These are phyloP conservation scores for Eolophus roseicapilla DNA, from an alignment of 2,113 vertebrate species.

Conservation along the genomic window DNA sequence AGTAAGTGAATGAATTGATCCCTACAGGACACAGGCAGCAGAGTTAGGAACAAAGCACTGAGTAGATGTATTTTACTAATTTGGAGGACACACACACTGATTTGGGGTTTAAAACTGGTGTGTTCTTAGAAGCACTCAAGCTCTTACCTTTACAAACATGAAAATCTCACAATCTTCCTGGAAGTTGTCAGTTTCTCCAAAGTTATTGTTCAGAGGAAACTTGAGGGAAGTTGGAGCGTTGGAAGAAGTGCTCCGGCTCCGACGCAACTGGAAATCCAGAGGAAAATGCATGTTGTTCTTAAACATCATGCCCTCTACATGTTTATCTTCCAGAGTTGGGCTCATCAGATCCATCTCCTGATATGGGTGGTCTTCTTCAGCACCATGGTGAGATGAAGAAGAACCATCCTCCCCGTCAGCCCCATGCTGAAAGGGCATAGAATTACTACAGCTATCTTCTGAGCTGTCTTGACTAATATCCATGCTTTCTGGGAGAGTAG, in stretches of 20 bases:
- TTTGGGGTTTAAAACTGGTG: not conserved
- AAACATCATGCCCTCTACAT: fast-evolving
- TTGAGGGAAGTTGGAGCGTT: not conserved
- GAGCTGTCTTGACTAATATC: not conserved
- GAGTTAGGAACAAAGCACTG: not conserved
- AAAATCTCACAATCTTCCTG: constrained; percentile 24
- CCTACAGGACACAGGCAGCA: not conserved
- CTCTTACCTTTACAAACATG: constrained; percentile 78
- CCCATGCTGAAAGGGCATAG: not conserved
- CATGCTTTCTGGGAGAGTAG: not conserved
- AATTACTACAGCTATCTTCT: constrained; percentile 19
- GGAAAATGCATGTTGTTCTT: not conserved
- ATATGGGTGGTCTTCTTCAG: not conserved
- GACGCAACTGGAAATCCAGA: not conserved
- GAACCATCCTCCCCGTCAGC: not conserved
- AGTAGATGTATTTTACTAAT: not conserved
- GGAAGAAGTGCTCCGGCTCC: not conserved
- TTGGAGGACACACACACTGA: not conserved
- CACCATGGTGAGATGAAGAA: constrained; percentile 2
- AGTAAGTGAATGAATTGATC: not conserved
- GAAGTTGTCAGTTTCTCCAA: not conserved
- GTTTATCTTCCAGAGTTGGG: not conserved
- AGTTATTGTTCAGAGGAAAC: not conserved
- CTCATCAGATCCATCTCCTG: not conserved
- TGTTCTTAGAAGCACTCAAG: not conserved